Percentiles rank a stretch among this genome's conserved stretches.
phyloP scores from a whole-genome alignment of 2,797 vertebrate genomes.

The Phoeniculus purpureus region DNA sequence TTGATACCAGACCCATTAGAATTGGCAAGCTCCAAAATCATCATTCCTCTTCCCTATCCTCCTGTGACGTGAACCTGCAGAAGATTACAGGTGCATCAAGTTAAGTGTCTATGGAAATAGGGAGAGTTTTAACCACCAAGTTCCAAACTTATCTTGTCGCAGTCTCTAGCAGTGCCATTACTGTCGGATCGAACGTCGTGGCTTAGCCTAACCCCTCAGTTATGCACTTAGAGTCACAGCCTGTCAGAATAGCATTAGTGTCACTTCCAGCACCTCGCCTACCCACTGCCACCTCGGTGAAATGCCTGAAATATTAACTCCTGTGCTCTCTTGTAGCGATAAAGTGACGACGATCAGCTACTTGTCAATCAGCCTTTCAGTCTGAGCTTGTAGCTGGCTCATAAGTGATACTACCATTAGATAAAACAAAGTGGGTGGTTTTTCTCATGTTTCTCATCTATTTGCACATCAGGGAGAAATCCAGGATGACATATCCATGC shows the following conservation, averaged over 20 bases:
- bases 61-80: background rate
- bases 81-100: background rate
- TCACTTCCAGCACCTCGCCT: constrained; percentile 20
- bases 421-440: constrained; percentile 25
- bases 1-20: background rate
- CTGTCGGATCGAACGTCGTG: background rate
- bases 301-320: constrained; percentile 23
- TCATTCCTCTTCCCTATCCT: background rate
- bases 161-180: background rate
- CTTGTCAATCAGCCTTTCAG: constrained; percentile 31
- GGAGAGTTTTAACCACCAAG: background rate
- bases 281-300: constrained; percentile 24
- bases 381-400: background rate
- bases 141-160: background rate
- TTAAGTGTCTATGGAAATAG: background rate
- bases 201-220: constrained; percentile 8
- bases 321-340: background rate
- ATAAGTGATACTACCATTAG: background rate
- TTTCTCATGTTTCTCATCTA: background rate
- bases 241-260: constrained; percentile 38
- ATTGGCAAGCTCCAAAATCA: background rate
- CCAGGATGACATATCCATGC: background rate
- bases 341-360: background rate
- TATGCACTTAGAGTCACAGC: constrained; percentile 17
- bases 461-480: background rate